Base-by-base conservation (phyloP, 2,113 vertebrate species). In the Labeo catla region DNA sequence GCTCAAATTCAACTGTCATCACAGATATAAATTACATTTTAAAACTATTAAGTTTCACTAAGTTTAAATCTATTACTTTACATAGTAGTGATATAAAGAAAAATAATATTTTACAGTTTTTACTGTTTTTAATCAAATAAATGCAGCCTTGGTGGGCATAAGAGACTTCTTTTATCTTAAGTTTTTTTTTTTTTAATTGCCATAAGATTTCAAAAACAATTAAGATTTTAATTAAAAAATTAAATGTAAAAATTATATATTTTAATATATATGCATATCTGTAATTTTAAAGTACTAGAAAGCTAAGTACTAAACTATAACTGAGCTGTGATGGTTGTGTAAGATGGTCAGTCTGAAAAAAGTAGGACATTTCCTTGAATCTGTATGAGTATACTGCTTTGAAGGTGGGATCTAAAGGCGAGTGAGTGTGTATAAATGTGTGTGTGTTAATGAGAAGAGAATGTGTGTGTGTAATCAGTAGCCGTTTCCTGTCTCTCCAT, bases 401-500 rank as follows among this genome's bases (percentile, higher is more conserved):
- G 15, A 34, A 77, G 72, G 23, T 54, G 8, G 8, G 8, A 54
- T 54, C 28, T 43, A 57, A 50, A 50, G 63, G 9, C 19, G 50
- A 47, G 76, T 68, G 84, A 68, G 84, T 54, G 74, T 52, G 23
- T 77, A 49, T 59, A 16, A 78, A 15, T 68, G 65, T 16, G 65
- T 68, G 57, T 59, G 86, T 83, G 86, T 87, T 76, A 70, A 61
- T 84, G 83, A 76, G 83, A 79, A 28, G 52, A 59, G 76, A 59
- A 59, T 77, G 78, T 76, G 57, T 23, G 89, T 86, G 70, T 61
- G 57, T 89, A 94, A 94, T 95, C 93, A 94, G 91, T 84, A 89
- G 90, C 91, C 87, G 91, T 93, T 95, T 95, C 94, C 93, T 94
- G 92, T 90, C 79, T 94, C 94, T 94, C 91, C 92, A 77, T 91